These are phyloP conservation scores for Epinephelus moara DNA, from an alignment of 2,113 vertebrate species.

Conservation along the genomic window DNA sequence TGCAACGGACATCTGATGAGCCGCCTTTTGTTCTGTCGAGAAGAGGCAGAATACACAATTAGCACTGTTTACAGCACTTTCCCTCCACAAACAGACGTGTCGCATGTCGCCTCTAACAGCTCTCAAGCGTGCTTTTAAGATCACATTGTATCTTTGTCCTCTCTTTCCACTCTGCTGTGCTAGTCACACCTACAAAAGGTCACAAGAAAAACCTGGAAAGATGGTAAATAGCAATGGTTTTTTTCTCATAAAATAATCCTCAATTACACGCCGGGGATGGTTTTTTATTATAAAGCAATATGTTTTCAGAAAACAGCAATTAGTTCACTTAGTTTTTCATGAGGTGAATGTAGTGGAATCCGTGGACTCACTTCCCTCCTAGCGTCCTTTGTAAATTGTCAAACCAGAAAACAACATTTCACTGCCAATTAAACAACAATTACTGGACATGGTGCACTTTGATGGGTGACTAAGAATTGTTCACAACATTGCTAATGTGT, in stretches of 20 bases:
- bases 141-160: constrained; percentile 6
- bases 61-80: constrained; percentile 39
- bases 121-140: constrained; percentile 19
- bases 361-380: constrained; percentile 11
- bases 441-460: constrained; percentile 65
- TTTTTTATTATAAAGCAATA: constrained; percentile 35
- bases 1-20: constrained; percentile 40
- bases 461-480: constrained; percentile 64
- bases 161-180: not conserved
- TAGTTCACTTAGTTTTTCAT: constrained; percentile 46
- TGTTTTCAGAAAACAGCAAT: constrained; percentile 57
- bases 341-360: constrained; percentile 29
- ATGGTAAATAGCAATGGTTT: not conserved
- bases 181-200: constrained; percentile 3
- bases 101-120: constrained; percentile 1
- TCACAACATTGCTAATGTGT: constrained; percentile 55
- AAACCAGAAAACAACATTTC: constrained; percentile 79
- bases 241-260: not conserved
- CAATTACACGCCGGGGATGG: constrained; percentile 1
- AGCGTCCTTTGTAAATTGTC: constrained; percentile 59
- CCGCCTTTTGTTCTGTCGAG: constrained; percentile 44
- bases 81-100: constrained; percentile 3
- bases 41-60: constrained; percentile 42
- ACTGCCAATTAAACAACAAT: constrained; percentile 81
- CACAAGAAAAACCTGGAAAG: not conserved